Percentiles rank a stretch among this genome's conserved stretches.
Evolutionary conservation across 2,888 invertebrate genomes (phyloP).

Genomic region (Drosophila birchii): DNA sequence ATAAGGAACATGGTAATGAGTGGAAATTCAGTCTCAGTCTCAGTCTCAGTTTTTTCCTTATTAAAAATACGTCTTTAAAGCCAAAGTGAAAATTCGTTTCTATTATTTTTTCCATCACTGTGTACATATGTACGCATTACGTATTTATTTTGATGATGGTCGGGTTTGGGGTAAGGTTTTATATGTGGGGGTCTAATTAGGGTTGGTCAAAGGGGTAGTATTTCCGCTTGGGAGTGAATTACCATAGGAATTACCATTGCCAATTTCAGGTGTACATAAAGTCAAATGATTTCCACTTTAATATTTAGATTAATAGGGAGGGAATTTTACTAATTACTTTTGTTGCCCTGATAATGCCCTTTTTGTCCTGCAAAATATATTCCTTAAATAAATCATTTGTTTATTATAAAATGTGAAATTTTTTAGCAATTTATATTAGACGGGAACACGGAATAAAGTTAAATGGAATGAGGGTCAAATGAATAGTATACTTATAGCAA

Average conservation of each 20-base stretch:
- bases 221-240: background rate
- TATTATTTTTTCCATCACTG: too few relatives aligned
- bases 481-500: background rate
- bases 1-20: too few relatives aligned
- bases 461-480: slow-evolving; percentile 11
- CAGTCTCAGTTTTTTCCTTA: too few relatives aligned
- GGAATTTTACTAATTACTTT: too few relatives aligned
- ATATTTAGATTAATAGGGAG: background rate
- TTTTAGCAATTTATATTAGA: background rate
- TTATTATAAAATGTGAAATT: too few relatives aligned
- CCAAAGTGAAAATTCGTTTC: too few relatives aligned
- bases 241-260: background rate
- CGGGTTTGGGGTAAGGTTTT: slow-evolving; percentile 1
- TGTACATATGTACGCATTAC: slow-evolving; percentile 25
- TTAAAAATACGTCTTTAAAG: too few relatives aligned
- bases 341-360: too few relatives aligned
- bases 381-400: too few relatives aligned
- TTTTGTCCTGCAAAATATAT: too few relatives aligned
- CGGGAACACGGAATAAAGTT: background rate
- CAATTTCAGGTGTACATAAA: background rate
- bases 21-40: too few relatives aligned
- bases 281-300: background rate
- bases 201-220: slow-evolving; percentile 13
- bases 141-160: slow-evolving; percentile 43
- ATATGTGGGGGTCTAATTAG: slow-evolving; percentile 15